phyloP scores from a whole-genome alignment of 2,113 vertebrate species.

The Chaetura pelagica region DNA sequence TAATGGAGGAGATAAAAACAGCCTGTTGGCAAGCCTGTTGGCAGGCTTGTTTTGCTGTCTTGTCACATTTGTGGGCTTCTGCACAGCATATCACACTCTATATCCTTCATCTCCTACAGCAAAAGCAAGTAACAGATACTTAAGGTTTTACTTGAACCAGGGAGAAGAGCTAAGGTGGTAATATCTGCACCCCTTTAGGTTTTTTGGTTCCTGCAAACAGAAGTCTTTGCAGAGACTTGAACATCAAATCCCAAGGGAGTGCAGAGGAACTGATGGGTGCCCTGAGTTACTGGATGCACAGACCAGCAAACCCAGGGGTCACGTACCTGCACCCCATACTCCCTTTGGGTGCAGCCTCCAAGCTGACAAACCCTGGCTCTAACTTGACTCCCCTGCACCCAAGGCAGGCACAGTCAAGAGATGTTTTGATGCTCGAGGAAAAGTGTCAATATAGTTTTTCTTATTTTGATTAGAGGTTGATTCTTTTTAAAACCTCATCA shows the following conservation, averaged over 20 bases:
- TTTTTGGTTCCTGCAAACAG: background rate
- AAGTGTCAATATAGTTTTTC: background rate
- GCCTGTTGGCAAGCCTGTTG: no score
- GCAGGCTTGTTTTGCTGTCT: background rate
- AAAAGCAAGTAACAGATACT: background rate
- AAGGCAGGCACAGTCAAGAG: background rate
- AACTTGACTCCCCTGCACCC: background rate
- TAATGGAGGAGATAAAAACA: background rate
- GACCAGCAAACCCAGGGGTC: background rate
- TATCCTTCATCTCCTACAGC: background rate
- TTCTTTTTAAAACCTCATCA: background rate
- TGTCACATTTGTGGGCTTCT: background rate
- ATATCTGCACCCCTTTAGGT: background rate
- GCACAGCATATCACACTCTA: accelerated
- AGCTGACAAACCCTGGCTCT: background rate
- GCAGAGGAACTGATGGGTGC: background rate
- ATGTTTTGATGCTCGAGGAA: background rate
- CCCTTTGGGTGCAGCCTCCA: background rate
- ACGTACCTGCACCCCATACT: background rate
- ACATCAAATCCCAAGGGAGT: background rate
- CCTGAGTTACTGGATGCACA: background rate
- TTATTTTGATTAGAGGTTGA: background rate
- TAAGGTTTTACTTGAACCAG: background rate
- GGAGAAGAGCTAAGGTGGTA: background rate
- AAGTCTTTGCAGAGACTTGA: background rate